Conservation (phyloP, 1,140 invertebrate species). For the Chrysopa pallens region DNA sequence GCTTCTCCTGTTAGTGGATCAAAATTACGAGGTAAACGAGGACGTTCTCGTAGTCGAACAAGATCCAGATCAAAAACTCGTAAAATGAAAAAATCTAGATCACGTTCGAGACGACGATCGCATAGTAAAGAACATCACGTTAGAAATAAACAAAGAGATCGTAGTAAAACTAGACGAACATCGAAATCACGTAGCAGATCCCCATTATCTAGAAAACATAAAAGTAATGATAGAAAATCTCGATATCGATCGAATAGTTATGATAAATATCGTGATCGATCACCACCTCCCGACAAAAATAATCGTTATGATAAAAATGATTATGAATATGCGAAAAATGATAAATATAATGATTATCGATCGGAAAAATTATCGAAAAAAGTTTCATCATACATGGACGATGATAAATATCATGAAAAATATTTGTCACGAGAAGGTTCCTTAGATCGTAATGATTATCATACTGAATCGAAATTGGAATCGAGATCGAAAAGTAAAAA, state of each 20-base stretch:
- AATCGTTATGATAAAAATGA: background rate
- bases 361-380: too few species aligned
- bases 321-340: constrained; percentile 3
- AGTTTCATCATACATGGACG: too few species aligned
- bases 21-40: constrained; percentile 24
- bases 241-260: constrained; percentile 12
- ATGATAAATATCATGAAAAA: too few species aligned
- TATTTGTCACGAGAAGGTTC: too few species aligned
- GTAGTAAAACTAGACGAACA: background rate
- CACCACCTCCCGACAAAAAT: constrained; percentile 8
- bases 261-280: constrained; percentile 9
- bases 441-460: too few species aligned
- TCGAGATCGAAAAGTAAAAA: too few species aligned
- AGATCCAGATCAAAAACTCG: background rate
- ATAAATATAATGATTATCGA: constrained; percentile 7
- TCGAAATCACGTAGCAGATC: constrained; percentile 17
- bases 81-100: constrained; percentile 18
- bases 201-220: constrained; percentile 9
- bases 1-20: constrained; percentile 15
- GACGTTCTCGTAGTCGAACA: constrained; percentile 19
- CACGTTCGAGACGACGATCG: constrained; percentile 17
- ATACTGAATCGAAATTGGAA: too few species aligned
- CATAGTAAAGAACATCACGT: background rate
- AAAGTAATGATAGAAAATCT: constrained; percentile 10
- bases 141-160: background rate